Base-by-base conservation (phyloP, 2,888 invertebrate genomes). In the Cheilosia vulpina region DNA sequence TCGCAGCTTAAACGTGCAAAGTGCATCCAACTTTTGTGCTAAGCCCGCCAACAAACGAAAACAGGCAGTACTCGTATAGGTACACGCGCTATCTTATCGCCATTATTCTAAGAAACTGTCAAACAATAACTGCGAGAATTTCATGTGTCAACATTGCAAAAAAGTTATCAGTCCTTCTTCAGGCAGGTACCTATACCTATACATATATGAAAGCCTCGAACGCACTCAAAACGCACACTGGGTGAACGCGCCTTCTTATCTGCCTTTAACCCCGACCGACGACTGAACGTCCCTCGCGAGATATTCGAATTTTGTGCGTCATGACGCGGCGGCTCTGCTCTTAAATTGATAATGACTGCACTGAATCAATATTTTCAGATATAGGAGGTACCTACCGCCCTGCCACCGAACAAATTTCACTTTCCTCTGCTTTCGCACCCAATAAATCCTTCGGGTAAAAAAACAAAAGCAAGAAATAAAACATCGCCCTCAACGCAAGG, bases 341-440 rank as follows among this genome's bases (percentile, higher is more conserved):
- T 60, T 17, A 34, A 65, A 75, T 73, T 63, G 65, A 60, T 68
- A 66, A 60, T 77, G 47, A 38, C 65, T 58, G 24, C 27, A 38
- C 52, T 72, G 69, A 79, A 65, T 79, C 79, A 79, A 79, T 79
- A 79, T 79, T 79, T 79, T 53, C 60, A 79, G 41, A 58, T 50
- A 58, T 31, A 21, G 21, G 21, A 21, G 21, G 21, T 21, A 0
- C 9, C 31, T 19, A 9, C 57, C 66, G 2, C 24, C 19, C 41
- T n/a, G 31, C 31, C 34, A 9, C 21, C 24, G 6, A 11, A n/a
- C 21, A 47, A 43, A 43, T 58, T 65, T 58, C 65, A 72, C 63
- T 79, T 72, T 71, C 31, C 55, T 9, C 62, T 13, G 27, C 47
- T 17, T 9, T 15, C 34, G 19, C 57, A 17, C 9, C 15, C 45